Conservation (phyloP, 1,140 invertebrate species). For the Drosophila obscura region DNA sequence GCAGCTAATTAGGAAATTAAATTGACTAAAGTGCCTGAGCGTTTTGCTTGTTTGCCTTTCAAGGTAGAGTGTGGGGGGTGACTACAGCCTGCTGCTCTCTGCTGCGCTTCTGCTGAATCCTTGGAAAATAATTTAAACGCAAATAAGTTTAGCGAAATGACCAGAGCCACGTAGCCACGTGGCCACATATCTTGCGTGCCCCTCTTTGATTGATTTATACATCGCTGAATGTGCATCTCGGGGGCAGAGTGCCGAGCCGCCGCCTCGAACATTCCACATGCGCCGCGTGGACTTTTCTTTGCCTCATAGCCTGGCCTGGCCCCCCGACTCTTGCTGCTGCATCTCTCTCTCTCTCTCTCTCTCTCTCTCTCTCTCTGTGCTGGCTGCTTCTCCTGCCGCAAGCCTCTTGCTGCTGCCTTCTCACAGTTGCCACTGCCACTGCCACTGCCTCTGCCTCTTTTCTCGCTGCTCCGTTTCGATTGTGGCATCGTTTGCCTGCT, state of each 20-base stretch:
- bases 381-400: too few relatives aligned
- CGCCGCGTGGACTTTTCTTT: conserved; percentile 55
- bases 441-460: conserved; percentile 1
- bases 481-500: too few relatives aligned
- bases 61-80: too few relatives aligned
- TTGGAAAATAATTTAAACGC: conserved; percentile 59
- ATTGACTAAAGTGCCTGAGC: conserved; percentile 80
- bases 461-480: neutral
- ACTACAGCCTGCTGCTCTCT: too few relatives aligned
- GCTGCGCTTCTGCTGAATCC: conserved; percentile 10
- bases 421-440: neutral
- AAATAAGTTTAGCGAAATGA: conserved; percentile 58
- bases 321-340: too few relatives aligned
- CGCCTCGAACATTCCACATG: conserved; percentile 37
- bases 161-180: neutral
- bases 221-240: conserved; percentile 5
- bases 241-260: neutral
- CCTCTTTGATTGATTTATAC: conserved; percentile 46
- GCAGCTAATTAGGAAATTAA: conserved; percentile 83
- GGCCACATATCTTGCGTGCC: neutral
- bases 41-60: conserved; percentile 68
- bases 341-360: too few relatives aligned
- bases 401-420: neutral
- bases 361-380: too few relatives aligned
- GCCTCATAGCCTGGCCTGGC: neutral